These are phyloP conservation scores for Microplitis demolitor DNA, from an alignment of 1,140 invertebrate species.

Conservation along the genomic window DNA sequence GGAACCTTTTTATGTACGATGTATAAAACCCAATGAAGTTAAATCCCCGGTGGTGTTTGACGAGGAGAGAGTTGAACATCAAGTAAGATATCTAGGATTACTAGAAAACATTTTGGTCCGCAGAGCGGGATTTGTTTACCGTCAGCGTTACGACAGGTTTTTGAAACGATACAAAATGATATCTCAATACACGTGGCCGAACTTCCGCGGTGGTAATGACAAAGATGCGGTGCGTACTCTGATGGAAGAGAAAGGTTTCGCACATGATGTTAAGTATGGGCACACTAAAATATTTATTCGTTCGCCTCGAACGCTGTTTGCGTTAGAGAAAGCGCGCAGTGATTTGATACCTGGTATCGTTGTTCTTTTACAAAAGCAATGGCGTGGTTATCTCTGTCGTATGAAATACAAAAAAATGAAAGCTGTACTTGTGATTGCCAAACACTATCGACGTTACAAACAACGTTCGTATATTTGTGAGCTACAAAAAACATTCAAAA, in stretches of 20 bases:
- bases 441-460: slow-evolving; percentile 80
- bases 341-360: slow-evolving; percentile 88
- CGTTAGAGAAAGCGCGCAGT: slow-evolving; percentile 80
- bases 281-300: slow-evolving; percentile 95
- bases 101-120: slow-evolving; percentile 93
- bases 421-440: slow-evolving; percentile 81
- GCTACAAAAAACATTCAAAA: slow-evolving; percentile 68
- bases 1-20: slow-evolving; percentile 96
- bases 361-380: slow-evolving; percentile 91
- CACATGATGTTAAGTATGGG: slow-evolving; percentile 88
- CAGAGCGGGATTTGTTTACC: slow-evolving; percentile 90
- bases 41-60: slow-evolving; percentile 86
- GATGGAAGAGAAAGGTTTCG: slow-evolving; percentile 78
- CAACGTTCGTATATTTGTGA: slow-evolving; percentile 41
- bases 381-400: slow-evolving; percentile 82
- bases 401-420: slow-evolving; percentile 82
- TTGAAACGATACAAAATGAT: slow-evolving; percentile 93
- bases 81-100: slow-evolving; percentile 88
- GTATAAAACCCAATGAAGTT: slow-evolving; percentile 93
- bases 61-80: slow-evolving; percentile 81
- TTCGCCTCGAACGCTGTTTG: slow-evolving; percentile 86
- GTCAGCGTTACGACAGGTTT: slow-evolving; percentile 89
- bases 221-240: slow-evolving; percentile 85
- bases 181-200: slow-evolving; percentile 92
- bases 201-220: slow-evolving; percentile 77